Base-by-base conservation (phyloP, 2,888 invertebrate genomes). In the Xylocampa areola region DNA sequence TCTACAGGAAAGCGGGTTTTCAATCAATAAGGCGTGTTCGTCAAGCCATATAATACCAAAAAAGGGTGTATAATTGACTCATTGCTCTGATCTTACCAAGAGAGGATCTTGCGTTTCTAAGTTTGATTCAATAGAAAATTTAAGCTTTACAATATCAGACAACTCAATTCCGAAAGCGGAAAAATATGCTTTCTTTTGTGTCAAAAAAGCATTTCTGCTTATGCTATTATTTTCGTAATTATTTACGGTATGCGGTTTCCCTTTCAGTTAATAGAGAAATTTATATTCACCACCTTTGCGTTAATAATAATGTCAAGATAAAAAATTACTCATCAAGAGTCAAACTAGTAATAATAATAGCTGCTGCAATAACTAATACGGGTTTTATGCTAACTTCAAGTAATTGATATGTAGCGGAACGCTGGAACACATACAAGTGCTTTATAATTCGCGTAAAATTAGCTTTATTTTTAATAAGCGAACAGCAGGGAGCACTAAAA, bases 361-460 rank as follows among this genome's bases (percentile, higher is more conserved):
- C 51, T 29, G 53, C 39, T 66, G 68, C 76, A 59, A 49, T 57
- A 61, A 81, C 66, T 67, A 68, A 80, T 80, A 58, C 21, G 53
- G 35, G 69, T 70, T 73, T 77, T 77, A 81, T 80, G 79, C 61
- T 67, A 76, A 73, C 57, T 62, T 57, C 59, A 43, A 50, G 62
- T 78, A 79, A 81, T 78, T 78, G 77, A 76, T 79, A 76, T 58
- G 62, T 55, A 60, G 45, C 57, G 48, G 13, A 59, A 64, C 51
- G 30, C 16, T 33, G 58, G 36, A 52, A 35, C 60, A 53, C 54
- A 69, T 72, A 70, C 29, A 41, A 51, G 73, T 69, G 76, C 70
- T 68, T 72, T 77, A 70, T 81, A 77, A 81, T 80, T 70, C 48
- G 68, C 64, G 73, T 75, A 60, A 79, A 80, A 82, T 81, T 75